These are phyloP conservation scores for Tenodera sinensis DNA, from an alignment of 2,888 invertebrate genomes.

Conservation along the genomic window DNA sequence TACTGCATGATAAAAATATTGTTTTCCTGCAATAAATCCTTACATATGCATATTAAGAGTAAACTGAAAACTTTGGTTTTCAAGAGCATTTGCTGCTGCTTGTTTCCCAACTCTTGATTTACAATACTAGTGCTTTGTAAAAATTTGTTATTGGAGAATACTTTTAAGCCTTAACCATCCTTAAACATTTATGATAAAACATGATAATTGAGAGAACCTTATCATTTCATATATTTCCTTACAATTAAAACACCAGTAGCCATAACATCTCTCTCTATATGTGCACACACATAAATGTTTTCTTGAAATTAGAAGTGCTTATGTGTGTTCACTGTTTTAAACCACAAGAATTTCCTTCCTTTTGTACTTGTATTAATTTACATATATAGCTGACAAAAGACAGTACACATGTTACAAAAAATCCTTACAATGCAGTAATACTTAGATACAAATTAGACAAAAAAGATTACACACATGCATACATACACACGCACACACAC, in stretches of 20 bases:
- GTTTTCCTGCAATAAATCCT: neutral
- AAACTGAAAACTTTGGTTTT: neutral
- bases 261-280: neutral
- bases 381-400: neutral
- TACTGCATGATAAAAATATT: neutral
- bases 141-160: neutral
- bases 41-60: too few relatives aligned
- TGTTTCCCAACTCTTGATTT: neutral
- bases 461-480: neutral
- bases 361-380: neutral
- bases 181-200: neutral
- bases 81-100: neutral
- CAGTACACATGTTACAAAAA: neutral
- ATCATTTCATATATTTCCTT: neutral
- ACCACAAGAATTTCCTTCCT: neutral
- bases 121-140: neutral
- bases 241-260: neutral
- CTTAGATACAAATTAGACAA: neutral
- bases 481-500: neutral
- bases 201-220: neutral
- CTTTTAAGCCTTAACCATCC: neutral
- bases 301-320: too few relatives aligned
- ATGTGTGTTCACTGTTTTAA: neutral
- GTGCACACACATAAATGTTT: too few relatives aligned
- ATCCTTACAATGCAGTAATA: neutral